Percentiles rank a stretch among this genome's conserved stretches.
phyloP scores from a whole-genome alignment of 2,797 vertebrate genomes.

The Anisognathus igniventris region DNA sequence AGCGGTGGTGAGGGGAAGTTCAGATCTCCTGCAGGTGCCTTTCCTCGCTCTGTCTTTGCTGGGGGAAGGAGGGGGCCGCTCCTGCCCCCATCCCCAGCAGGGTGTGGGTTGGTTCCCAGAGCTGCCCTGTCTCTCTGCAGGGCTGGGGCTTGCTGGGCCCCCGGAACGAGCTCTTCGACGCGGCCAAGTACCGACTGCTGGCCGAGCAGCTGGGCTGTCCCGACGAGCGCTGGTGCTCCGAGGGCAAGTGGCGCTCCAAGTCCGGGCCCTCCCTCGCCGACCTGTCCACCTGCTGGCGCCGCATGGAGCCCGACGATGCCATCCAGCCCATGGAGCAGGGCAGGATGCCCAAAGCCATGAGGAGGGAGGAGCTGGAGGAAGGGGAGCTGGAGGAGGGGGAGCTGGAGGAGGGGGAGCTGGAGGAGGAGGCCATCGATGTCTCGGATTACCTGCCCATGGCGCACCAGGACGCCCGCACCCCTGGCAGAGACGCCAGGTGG shows the following conservation, averaged over 20 bases:
- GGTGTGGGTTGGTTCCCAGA: neutral
- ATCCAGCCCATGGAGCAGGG: constrained; percentile 74
- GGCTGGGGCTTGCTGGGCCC: constrained; percentile 89
- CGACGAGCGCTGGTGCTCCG: constrained; percentile 69
- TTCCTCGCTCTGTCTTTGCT: neutral
- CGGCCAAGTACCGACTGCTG: constrained; percentile 69
- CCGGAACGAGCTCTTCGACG: constrained; percentile 79
- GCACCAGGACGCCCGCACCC: constrained; percentile 33
- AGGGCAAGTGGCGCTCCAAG: constrained; percentile 73
- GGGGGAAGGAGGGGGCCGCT: neutral
- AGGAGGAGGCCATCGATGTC: constrained; percentile 48
- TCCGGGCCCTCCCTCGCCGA: constrained; percentile 62
- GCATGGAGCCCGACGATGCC: constrained; percentile 71
- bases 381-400: constrained; percentile 73
- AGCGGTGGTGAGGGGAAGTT: accelerated
- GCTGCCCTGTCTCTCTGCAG: neutral
- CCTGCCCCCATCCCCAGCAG: neutral
- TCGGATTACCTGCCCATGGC: constrained; percentile 49
- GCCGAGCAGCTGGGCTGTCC: constrained; percentile 68
- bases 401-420: constrained; percentile 71
- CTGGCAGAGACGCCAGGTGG: constrained; percentile 68
- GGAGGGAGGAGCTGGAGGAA: constrained; percentile 56
- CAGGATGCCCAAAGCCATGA: constrained; percentile 63
- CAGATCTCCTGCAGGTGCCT: neutral
- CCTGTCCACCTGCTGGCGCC: constrained; percentile 69